phyloP scores from a whole-genome alignment of 2,797 vertebrate genomes.

The Peromyscus melanophrys region DNA sequence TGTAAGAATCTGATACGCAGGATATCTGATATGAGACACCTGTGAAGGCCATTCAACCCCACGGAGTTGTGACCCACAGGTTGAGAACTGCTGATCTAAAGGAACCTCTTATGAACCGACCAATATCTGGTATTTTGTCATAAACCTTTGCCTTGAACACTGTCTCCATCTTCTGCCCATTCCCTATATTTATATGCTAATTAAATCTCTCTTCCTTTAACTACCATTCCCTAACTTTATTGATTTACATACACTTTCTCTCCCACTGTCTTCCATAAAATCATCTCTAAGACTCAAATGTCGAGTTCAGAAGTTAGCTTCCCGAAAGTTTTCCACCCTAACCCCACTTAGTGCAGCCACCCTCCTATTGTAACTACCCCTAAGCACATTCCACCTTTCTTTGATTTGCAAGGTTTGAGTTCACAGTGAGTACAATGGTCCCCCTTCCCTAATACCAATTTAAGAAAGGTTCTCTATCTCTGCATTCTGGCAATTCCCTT shows the following conservation, averaged over 20 bases:
- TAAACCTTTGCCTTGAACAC: slow-evolving; percentile 24
- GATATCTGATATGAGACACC: background rate
- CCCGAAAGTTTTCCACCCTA: background rate
- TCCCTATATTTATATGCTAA: slow-evolving; percentile 2
- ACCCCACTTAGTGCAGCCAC: background rate
- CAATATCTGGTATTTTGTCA: background rate
- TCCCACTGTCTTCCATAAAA: slow-evolving; percentile 34
- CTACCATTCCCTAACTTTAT: slow-evolving; percentile 4
- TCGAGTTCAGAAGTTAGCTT: slow-evolving; percentile 37
- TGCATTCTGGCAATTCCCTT: background rate
- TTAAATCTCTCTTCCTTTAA: slow-evolving; percentile 35
- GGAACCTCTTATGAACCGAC: background rate
- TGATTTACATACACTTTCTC: slow-evolving; percentile 26
- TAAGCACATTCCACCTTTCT: slow-evolving; percentile 12
- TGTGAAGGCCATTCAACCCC: background rate
- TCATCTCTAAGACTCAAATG: slow-evolving; percentile 10
- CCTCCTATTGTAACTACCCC: background rate
- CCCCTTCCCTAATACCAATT: background rate
- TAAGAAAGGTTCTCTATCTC: slow-evolving; percentile 5
- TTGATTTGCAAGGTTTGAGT: slow-evolving; percentile 39
- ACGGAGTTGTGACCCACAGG: background rate
- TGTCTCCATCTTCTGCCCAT: background rate
- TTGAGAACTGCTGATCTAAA: background rate
- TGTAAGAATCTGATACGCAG: background rate
- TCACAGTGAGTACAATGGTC: background rate